phyloP scores from a whole-genome alignment of 2,797 vertebrate species.

The Pseudocheirus occidentalis region DNA sequence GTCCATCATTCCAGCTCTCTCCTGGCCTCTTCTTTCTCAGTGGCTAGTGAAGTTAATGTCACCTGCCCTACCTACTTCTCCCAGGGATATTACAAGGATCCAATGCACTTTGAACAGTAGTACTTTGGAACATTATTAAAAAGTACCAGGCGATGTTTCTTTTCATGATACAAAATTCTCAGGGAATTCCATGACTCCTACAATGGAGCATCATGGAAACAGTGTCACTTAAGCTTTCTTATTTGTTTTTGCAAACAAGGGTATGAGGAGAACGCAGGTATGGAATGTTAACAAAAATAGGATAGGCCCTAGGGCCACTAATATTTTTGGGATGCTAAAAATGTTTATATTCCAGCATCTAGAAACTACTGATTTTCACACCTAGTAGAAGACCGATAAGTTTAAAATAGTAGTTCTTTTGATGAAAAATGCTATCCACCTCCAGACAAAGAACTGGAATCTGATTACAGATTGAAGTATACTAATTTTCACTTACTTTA shows the following conservation, averaged over 20 bases:
- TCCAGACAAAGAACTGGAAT: not conserved
- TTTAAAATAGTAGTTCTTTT: not conserved
- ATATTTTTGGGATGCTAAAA: not conserved
- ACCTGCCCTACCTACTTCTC: not conserved
- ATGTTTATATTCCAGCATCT: not conserved
- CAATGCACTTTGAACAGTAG: not conserved
- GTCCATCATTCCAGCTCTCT: not conserved
- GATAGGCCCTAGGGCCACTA: not conserved
- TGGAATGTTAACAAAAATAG: not conserved
- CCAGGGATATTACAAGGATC: not conserved
- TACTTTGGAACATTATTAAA: not conserved
- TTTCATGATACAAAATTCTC: not conserved
- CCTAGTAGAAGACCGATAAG: not conserved
- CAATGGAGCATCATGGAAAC: not conserved
- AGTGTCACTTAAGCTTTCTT: not conserved
- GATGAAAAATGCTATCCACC: not conserved
- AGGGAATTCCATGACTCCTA: not conserved
- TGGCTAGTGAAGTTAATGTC: not conserved
- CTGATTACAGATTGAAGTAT: not conserved
- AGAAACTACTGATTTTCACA: not conserved
- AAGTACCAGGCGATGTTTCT: not conserved
- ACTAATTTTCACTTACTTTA: not conserved
- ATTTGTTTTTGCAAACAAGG: not conserved
- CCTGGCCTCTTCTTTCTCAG: not conserved
- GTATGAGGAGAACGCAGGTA: not conserved